Evolutionary conservation across 2,888 invertebrate species (phyloP).

Genomic region (Fragum fragum): DNA sequence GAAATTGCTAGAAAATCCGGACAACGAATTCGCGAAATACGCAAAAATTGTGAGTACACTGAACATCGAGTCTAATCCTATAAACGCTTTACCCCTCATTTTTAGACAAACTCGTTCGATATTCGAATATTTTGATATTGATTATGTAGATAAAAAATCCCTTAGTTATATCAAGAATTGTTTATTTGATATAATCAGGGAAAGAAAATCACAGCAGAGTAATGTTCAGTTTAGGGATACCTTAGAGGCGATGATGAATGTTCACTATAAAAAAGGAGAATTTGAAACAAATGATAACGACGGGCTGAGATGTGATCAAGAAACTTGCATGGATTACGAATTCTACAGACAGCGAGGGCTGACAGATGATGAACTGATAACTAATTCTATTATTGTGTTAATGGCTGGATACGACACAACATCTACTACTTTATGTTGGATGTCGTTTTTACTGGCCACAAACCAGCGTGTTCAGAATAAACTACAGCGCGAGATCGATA

Average conservation of each 20-base stretch:
- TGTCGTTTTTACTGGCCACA: constrained; percentile 56
- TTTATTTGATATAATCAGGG: constrained; percentile 29
- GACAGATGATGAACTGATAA: constrained; percentile 53
- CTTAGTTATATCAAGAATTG: constrained; percentile 45
- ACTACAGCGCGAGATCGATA: constrained; percentile 38
- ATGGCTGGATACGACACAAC: constrained; percentile 69
- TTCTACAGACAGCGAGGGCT: constrained; percentile 46
- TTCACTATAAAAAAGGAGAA: constrained; percentile 11
- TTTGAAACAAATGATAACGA: background rate
- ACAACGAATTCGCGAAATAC: constrained; percentile 67
- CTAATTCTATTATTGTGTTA: constrained; percentile 59
- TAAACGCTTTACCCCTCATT: constrained; percentile 45
- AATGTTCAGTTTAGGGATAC: constrained; percentile 35
- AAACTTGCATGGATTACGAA: background rate
- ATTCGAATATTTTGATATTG: constrained; percentile 40
- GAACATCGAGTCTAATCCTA: constrained; percentile 47
- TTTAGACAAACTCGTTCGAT: constrained; percentile 37
- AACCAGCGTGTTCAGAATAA: constrained; percentile 53
- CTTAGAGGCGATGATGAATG: constrained; percentile 49
- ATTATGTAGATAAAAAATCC: constrained; percentile 40
- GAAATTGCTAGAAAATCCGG: constrained; percentile 56
- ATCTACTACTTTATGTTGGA: constrained; percentile 60
- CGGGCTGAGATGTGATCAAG: too few species aligned
- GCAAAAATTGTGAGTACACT: constrained; percentile 59
- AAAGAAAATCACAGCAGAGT: constrained; percentile 20